phyloP scores from a whole-genome alignment of 2,113 vertebrate species.

The Engraulis encrasicolus region DNA sequence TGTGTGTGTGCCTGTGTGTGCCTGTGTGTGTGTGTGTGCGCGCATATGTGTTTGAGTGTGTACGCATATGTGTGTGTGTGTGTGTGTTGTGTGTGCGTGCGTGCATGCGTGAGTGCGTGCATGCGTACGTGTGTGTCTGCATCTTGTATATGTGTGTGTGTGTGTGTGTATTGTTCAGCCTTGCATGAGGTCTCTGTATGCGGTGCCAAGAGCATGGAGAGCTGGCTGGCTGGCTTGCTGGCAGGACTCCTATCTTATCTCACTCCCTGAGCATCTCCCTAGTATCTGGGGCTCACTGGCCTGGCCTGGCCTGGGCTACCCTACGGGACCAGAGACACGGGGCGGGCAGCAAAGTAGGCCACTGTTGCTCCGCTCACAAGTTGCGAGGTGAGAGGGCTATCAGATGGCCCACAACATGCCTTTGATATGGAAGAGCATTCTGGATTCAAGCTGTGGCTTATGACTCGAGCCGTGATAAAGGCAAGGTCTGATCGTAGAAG shows the following conservation, averaged over 20 bases:
- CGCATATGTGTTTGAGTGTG: no score
- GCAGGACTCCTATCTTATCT: background rate
- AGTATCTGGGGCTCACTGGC: no score
- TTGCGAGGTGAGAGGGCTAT: background rate
- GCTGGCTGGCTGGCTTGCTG: no score
- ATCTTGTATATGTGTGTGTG: no score
- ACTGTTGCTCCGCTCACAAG: background rate
- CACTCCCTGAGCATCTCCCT: slow-evolving; percentile 16
- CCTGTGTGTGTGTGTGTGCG: background rate
- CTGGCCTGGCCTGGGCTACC: no score
- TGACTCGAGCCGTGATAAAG: background rate
- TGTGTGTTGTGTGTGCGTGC: background rate
- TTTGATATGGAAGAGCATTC: slow-evolving; percentile 3
- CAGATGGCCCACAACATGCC: background rate
- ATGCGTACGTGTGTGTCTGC: background rate
- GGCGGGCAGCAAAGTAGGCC: background rate
- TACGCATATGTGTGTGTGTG: background rate
- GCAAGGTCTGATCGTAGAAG: background rate
- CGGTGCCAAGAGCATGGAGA: background rate
- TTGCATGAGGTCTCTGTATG: background rate
- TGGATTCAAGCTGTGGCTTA: background rate
- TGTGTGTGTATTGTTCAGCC: background rate
- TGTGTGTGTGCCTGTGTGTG: background rate
- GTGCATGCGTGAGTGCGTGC: background rate
- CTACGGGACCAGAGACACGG: background rate